Base-by-base conservation (phyloP, 2,113 vertebrate species). In the Cathartes aura region DNA sequence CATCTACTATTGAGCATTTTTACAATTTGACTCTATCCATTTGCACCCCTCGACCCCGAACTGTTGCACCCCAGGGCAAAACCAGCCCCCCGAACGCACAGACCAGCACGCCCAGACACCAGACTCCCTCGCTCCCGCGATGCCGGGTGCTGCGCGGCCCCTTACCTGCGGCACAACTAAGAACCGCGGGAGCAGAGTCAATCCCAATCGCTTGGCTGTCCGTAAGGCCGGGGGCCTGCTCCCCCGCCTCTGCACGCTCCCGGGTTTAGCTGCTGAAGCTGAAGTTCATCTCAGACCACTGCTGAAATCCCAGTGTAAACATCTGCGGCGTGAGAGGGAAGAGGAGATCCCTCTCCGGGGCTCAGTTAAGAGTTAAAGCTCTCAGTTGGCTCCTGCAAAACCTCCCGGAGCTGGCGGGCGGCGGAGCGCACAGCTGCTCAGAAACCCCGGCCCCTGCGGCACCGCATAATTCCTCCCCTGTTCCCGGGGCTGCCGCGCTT, bases 401-500 rank as follows among this genome's bases (percentile, higher is more conserved):
- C 74, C 81, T 74, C 82, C 75, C 0, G 45, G 91, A 89, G 94
- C 92, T 2, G 47, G 56, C 4, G 5, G 5, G 59, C 23, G 60
- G 83, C 53, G 94, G 85, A 92, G 96, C 84, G 17, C 96, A 43
- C 95, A 97, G 97, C 98, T 98, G 97, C 97, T 96, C 94, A 59
- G 81, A 75, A 95, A 92, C 96, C 78, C 96, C 96, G 5, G 83
- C 83, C 96, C 76, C 91, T 34, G 82, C 45, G 8, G 92, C 91
- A 29, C 90, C 23, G 36, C 45, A 98, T 96, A 98, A 98, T 98
- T 93, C 97, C 96, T 95, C 83, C 96, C 95, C 98, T 97, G 98
- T 98, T 98, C 98, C 96, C 85, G 9, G 91, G 87, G 58, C 93
- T 3, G 64, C 84, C 76, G 55, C 32, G 59, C 89, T 96, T 73